Conservation (phyloP, 2,888 invertebrate species). For the Heliconius ethilla region DNA sequence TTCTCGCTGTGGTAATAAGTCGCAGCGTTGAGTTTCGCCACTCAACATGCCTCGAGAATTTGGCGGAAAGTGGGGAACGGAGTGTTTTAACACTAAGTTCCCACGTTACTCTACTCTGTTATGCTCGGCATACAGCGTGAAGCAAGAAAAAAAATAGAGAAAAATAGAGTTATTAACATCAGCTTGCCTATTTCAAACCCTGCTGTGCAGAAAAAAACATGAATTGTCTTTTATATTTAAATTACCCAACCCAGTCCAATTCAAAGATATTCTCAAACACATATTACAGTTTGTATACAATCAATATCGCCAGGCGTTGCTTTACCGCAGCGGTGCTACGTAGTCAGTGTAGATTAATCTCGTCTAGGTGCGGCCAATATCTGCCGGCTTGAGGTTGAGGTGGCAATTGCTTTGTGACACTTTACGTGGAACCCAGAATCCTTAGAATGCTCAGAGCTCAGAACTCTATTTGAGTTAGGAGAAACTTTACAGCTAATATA, state of each 20-base stretch:
- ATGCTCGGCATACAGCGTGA: no score
- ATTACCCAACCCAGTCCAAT: not conserved
- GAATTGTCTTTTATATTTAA: not conserved
- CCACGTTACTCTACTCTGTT: no score
- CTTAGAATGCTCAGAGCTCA: not conserved
- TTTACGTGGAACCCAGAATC: slow-evolving; percentile 8
- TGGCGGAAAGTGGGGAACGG: not conserved
- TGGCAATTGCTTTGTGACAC: slow-evolving; percentile 28
- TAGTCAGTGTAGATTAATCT: slow-evolving; percentile 26
- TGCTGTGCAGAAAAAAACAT: not conserved
- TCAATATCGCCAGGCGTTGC: not conserved
- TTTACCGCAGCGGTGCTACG: not conserved
- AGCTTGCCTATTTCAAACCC: no score
- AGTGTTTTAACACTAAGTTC: no score
- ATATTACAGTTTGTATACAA: not conserved
- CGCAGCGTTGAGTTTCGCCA: not conserved
- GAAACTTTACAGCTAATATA: not conserved
- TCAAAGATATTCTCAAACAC: not conserved
- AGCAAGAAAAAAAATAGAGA: no score
- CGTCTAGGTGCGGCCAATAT: slow-evolving; percentile 6
- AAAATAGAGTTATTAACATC: no score
- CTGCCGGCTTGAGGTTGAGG: slow-evolving; percentile 23
- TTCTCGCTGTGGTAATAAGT: no score
- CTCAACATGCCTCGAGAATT: not conserved
- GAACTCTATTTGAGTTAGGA: not conserved